Evolutionary conservation across 2,797 vertebrate species (phyloP), one percentile per base, ranked within the genome.

Genomic region (Simalia tracyae): DNA sequence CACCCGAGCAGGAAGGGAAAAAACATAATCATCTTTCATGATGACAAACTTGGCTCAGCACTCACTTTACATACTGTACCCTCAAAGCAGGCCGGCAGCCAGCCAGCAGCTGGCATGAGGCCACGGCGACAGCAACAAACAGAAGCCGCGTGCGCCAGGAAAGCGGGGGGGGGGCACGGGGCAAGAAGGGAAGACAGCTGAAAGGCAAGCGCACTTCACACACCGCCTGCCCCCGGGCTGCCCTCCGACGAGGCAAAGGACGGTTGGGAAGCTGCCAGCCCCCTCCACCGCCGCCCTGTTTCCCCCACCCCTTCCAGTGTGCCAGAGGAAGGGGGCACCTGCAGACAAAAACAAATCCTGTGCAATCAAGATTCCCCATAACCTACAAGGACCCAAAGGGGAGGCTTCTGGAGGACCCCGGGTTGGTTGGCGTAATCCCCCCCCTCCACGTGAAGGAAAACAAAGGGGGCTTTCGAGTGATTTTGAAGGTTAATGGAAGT

Each of bases 51-150:
- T 99, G 99, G 99, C 98, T 98, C 97, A 59, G 97, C 94, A 95
- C 96, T 98, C 97, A 99, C 99, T 99, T 99, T 99, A 99, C 99
- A 98, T 99, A 99, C 99, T 99, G 99, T 99, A 99, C 99, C 98
- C 98, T 98, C 97, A 97, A 97, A 88, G 63, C 15, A n/a, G 61
- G 93, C 98, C 99, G 99, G 93, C 98, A 95, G 93, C 46, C 92
- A n/a, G 99, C 98, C 98, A 98, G 98, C 90, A 26, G 95, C 93
- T 98, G 99, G 98, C 97, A 0, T n/a, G 0, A 89, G 1, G 98
- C 99, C 99, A 99, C 96, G 92, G 81, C 96, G 96, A 98, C 97
- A 97, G 97, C 98, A 98, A 98, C 98, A 98, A 98, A 98, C 98
- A 98, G 8, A 94, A 97, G 97, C 97, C 90, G 90, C 89, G 95